phyloP scores from a whole-genome alignment of 2,113 vertebrate species.

The Macheiramphus alcinus region DNA sequence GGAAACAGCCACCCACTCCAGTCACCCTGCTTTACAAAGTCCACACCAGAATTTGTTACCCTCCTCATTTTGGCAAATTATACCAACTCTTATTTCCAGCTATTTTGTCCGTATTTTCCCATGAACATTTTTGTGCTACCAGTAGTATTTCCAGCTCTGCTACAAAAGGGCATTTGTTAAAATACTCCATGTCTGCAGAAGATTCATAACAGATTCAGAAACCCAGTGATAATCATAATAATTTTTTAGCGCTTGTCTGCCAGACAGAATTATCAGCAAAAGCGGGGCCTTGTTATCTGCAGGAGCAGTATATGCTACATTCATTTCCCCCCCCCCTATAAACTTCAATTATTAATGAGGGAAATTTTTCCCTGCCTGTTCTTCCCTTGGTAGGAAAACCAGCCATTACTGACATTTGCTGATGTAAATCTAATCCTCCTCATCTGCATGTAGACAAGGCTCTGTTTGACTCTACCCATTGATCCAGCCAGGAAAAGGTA shows the following conservation, averaged over 20 bases:
- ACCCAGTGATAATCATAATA: conserved; percentile 11
- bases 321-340: neutral
- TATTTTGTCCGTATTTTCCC: neutral
- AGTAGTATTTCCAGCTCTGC: neutral
- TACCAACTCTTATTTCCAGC: neutral
- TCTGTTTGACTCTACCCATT: conserved; percentile 35
- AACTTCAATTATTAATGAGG: conserved; percentile 64
- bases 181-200: neutral
- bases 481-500: conserved; percentile 33
- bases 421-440: conserved; percentile 54
- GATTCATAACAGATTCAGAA: conserved; percentile 39
- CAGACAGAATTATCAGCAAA: conserved; percentile 37
- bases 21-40: neutral
- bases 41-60: neutral
- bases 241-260: conserved; percentile 46
- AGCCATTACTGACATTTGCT: conserved; percentile 20
- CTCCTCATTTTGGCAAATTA: neutral
- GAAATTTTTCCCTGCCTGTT: conserved; percentile 17
- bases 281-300: neutral
- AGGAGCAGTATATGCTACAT: neutral
- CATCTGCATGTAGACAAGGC: conserved; percentile 46
- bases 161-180: conserved; percentile 25
- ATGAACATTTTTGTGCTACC: neutral
- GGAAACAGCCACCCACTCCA: neutral
- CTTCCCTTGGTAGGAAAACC: conserved; percentile 30